Evolutionary conservation across 2,888 invertebrate genomes (phyloP), one percentile per base, ranked within the genome.

Genomic region (Melieria picta): DNA sequence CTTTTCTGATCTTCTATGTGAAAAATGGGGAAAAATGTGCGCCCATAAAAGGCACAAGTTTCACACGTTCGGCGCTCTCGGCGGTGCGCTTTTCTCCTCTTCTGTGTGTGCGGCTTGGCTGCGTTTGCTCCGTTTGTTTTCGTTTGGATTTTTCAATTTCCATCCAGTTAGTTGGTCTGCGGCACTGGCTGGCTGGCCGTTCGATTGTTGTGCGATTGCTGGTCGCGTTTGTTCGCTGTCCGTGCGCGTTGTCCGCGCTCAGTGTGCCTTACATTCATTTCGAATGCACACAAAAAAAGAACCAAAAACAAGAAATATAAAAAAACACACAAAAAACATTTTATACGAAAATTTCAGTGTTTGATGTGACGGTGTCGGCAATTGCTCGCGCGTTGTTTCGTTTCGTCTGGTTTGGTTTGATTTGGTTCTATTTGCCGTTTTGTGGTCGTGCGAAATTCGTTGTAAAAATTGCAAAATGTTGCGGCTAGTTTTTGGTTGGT

Each of bases 211-310:
- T 30, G 30, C 57, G 52, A 46, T 63, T 65, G 45, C 60, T 60
- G 58, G 30, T 30, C 30, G 65, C 66, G 67, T 68, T 62, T 63
- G 42, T 63, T 67, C 63, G 13, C 55, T 64, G 30, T 63, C 64
- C 45, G 50, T 64, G 63, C 48, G 43, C 50, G 61, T 60, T 68
- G 61, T 48, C 60, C 42, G 50, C 64, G 64, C 55, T 72, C 65
- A 68, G 65, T 65, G 68, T 65, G 72, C 72, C 65, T 61, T 64
- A 72, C 64, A 69, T 64, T 62, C 61, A 69, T 72, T 69, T 69
- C 55, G 65, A 69, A 69, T 64, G 57, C 64, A 68, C 68, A 72
- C 68, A 52, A 60, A 50, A 30, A 55, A 30, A 52, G 2, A 2
- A 30, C 2, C 30, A 30, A 30, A 3, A 30, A 30, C 30, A 30